A percentile compares a stretch with the other conserved stretches of the same genome.
Conservation (phyloP, 2,113 vertebrate genomes). For the Balaenoptera acutorostrata region DNA sequence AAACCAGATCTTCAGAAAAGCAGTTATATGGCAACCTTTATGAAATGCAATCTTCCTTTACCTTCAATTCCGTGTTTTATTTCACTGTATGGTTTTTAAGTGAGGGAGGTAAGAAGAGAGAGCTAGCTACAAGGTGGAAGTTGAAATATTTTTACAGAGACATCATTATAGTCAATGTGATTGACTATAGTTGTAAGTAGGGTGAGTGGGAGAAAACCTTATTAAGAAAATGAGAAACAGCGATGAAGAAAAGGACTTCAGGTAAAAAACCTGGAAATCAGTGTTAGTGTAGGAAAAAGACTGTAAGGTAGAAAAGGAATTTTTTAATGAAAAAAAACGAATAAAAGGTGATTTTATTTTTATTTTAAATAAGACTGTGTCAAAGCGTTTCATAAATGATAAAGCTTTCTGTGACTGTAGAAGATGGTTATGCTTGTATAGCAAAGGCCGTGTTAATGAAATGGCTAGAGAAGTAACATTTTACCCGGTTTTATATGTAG, state of each 20-base stretch:
- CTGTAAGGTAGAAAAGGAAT: neutral
- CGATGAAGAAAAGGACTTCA: constrained; percentile 11
- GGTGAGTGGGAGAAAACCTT: constrained; percentile 20
- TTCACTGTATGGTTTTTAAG: constrained; percentile 1
- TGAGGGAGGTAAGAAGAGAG: neutral
- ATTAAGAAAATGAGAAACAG: constrained; percentile 36
- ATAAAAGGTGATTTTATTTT: constrained; percentile 41
- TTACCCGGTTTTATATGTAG: neutral
- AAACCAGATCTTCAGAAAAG: constrained; percentile 21
- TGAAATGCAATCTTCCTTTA: constrained; percentile 21
- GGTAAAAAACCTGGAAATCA: neutral
- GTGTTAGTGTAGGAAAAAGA: neutral
- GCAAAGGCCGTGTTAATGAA: constrained; percentile 14
- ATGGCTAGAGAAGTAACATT: neutral
- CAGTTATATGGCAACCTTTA: neutral
- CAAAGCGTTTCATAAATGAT: constrained; percentile 21
- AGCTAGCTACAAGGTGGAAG: neutral
- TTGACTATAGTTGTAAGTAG: constrained; percentile 34
- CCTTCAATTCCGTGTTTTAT: constrained; percentile 23
- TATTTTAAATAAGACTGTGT: constrained; percentile 32
- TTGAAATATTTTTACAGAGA: constrained; percentile 15
- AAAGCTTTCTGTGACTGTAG: neutral
- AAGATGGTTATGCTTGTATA: neutral
- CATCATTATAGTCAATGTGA: constrained; percentile 37
- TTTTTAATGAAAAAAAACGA: constrained; percentile 27